phyloP scores from a whole-genome alignment of 2,888 invertebrate genomes.

The Cerceris rybyensis region DNA sequence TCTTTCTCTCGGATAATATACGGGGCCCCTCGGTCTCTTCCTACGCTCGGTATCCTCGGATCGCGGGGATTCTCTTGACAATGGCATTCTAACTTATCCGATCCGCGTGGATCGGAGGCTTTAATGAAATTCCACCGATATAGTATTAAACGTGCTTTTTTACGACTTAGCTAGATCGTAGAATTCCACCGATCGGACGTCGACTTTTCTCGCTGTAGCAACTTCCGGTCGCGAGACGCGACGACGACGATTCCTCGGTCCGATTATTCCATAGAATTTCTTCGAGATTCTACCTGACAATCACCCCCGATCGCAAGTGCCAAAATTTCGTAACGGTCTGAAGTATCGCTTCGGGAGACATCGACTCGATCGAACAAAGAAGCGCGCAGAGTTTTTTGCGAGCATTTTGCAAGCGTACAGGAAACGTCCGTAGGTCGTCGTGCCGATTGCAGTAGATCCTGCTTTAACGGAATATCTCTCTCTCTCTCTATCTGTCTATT shows the following conservation, averaged over 20 bases:
- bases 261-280: not conserved
- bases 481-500: constrained; percentile 18
- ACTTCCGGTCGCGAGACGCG: constrained; percentile 2
- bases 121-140: constrained; percentile 27
- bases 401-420: constrained; percentile 36
- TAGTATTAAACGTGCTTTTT: constrained; percentile 25
- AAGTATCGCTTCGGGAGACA: no score
- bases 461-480: constrained; percentile 32
- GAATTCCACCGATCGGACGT: constrained; percentile 31
- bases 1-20: constrained; percentile 1
- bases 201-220: constrained; percentile 1
- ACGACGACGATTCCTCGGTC: not conserved
- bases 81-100: constrained; percentile 36
- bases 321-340: constrained; percentile 14
- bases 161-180: constrained; percentile 6
- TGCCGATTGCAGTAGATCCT: constrained; percentile 38
- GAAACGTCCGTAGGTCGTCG: constrained; percentile 48
- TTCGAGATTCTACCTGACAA: constrained; percentile 33
- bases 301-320: constrained; percentile 46
- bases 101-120: constrained; percentile 12
- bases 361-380: constrained; percentile 27
- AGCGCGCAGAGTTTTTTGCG: constrained; percentile 2
- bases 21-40: constrained; percentile 14
- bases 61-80: constrained; percentile 22
- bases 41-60: constrained; percentile 13